Conservation (phyloP, 2,888 invertebrate genomes). For the Polydrusus pterygomalis region DNA sequence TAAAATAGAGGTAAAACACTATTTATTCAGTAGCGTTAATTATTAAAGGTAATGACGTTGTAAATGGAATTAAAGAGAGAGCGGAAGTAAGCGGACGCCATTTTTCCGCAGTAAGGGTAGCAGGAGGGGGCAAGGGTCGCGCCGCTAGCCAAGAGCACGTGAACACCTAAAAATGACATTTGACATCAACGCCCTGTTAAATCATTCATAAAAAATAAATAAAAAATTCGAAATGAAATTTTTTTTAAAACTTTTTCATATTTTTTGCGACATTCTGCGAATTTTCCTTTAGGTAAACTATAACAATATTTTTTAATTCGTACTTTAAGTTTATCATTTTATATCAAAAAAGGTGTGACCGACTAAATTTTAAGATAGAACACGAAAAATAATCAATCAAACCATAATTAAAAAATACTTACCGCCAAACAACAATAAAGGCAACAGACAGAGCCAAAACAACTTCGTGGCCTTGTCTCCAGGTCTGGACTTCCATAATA, state of each 20-base stretch:
- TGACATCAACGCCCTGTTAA: background rate
- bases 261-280: too few species aligned
- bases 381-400: background rate
- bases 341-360: background rate
- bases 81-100: conserved; percentile 66
- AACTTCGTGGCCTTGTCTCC: conserved; percentile 61
- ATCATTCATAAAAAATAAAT: background rate
- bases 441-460: conserved; percentile 72
- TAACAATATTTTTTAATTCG: too few species aligned
- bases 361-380: background rate
- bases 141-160: conserved; percentile 69
- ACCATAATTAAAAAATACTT: conserved; percentile 66
- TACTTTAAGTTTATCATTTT: too few species aligned
- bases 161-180: conserved; percentile 69
- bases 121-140: conserved; percentile 70
- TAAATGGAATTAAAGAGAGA: conserved; percentile 61
- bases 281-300: too few species aligned
- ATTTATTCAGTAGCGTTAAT: conserved; percentile 44
- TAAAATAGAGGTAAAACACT: conserved; percentile 14
- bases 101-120: conserved; percentile 70
- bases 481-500: conserved; percentile 63
- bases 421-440: conserved; percentile 76
- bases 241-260: too few species aligned
- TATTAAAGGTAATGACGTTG: conserved; percentile 45
- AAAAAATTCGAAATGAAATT: too few species aligned